Conservation (phyloP, 1,140 invertebrate species). For the Himalopsyche phryganea region DNA sequence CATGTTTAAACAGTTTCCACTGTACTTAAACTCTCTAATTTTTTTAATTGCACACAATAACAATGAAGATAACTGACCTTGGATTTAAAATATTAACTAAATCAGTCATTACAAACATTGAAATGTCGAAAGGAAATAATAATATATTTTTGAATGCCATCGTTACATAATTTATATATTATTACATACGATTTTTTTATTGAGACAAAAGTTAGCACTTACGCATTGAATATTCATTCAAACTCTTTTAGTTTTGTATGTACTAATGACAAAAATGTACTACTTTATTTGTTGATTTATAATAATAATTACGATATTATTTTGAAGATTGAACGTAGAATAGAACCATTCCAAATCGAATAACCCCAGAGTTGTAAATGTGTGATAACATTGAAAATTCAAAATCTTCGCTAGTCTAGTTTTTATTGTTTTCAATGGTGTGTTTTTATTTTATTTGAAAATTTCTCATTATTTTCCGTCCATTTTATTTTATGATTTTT, state of each 20-base stretch:
- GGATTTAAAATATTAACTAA: too few species aligned
- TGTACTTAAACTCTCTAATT: too few species aligned
- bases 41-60: too few species aligned
- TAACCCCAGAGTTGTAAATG: background rate
- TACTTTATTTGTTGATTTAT: background rate
- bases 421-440: conserved; percentile 5
- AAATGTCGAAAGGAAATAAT: background rate
- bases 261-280: background rate
- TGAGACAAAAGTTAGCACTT: background rate
- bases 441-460: background rate
- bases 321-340: background rate
- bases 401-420: background rate
- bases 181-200: background rate
- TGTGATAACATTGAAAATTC: background rate
- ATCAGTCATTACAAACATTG: background rate
- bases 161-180: background rate
- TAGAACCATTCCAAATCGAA: background rate
- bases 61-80: too few species aligned
- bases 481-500: conserved; percentile 20
- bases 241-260: background rate
- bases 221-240: background rate
- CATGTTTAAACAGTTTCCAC: too few species aligned
- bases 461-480: conserved; percentile 20
- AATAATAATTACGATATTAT: background rate
- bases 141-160: background rate